Base-by-base conservation (phyloP, 2,888 invertebrate genomes). In the Ectemnius continuus region DNA sequence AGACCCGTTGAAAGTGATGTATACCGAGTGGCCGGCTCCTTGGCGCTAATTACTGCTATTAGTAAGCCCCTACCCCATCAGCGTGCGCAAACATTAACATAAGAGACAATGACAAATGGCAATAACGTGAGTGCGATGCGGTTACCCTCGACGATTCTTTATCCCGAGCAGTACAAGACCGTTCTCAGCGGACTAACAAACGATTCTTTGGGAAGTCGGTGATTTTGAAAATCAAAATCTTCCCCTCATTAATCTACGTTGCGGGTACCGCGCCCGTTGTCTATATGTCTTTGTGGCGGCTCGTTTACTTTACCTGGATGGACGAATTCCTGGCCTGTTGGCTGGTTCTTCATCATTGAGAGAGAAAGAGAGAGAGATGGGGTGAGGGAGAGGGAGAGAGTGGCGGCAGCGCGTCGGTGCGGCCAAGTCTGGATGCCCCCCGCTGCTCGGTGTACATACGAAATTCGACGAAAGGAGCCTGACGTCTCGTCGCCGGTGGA, bases 21-120 rank as follows among this genome's bases (percentile, higher is more conserved):
- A 84, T 84, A 82, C 81, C 78, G 83, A 79, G 78, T 79, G 79
- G 75, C 75, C 73, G 74, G 81, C 76, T 80, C 66, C 85, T 73
- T 75, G 81, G 74, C 75, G 81, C 81, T 84, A 84, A 84, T 84
- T 84, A 85, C 81, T 75, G 81, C 81, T 84, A 85, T 84, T 84
- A 84, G 85, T 83, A 85, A 84, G 67, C 70, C 76, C 73, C 73
- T 73, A 75, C 81, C 61, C 71, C 61, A 62, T 71, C 61, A 64
- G 74, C 69, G 68, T 80, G 65, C 67, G 78, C 77, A 76, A 84
- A 80, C 84, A 85, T 84, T 84, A 84, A 83, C 84, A 84, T 84
- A 84, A 85, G 78, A 77, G 84, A 85, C 84, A 84, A 83, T 84
- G 84, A 84, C 81, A 80, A 85, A 84, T 80, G 85, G 77, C 81